A percentile compares a stretch with the other conserved stretches of the same genome.
These are phyloP conservation scores for Nomada fucata DNA, from an alignment of 2,888 invertebrate genomes.

Conservation along the genomic window DNA sequence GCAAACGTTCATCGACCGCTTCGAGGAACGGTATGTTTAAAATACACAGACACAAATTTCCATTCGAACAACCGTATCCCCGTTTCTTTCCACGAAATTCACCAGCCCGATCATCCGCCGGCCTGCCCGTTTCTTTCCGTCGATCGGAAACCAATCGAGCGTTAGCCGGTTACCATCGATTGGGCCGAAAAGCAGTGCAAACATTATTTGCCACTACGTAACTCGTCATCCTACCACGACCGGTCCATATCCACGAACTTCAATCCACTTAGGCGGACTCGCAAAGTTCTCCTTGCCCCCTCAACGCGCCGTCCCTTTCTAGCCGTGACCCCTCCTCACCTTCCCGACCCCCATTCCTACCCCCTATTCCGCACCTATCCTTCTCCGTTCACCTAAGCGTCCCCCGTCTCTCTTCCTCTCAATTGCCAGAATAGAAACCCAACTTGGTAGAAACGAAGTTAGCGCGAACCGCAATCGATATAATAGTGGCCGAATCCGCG, in stretches of 20 bases:
- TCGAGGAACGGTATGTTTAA: too few species aligned
- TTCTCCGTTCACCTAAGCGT: conserved; percentile 39
- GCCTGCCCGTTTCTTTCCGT: conserved; percentile 45
- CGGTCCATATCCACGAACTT: conserved; percentile 76
- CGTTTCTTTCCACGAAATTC: too few species aligned
- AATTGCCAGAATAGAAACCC: conserved; percentile 77
- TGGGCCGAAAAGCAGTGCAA: conserved; percentile 69
- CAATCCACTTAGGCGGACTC: conserved; percentile 80
- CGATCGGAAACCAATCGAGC: conserved; percentile 66
- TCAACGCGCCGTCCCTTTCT: neutral
- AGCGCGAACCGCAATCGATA: conserved; percentile 82
- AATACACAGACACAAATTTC: too few species aligned
- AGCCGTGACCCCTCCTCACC: neutral
- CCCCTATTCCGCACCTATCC: conserved; percentile 1
- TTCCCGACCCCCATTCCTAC: neutral
- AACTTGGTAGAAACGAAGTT: conserved; percentile 82
- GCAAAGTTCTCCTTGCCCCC: conserved; percentile 74
- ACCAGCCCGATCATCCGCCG: too few species aligned
- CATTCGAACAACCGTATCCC: too few species aligned
- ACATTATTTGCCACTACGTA: conserved; percentile 72
- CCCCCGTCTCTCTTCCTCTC: conserved; percentile 55
- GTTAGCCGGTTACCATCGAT: conserved; percentile 71
- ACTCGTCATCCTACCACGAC: conserved; percentile 72
- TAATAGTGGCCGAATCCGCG: conserved; percentile 82
- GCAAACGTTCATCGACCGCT: too few species aligned